These are phyloP conservation scores for Martes martes DNA, from an alignment of 2,113 vertebrate species.

Conservation along the genomic window DNA sequence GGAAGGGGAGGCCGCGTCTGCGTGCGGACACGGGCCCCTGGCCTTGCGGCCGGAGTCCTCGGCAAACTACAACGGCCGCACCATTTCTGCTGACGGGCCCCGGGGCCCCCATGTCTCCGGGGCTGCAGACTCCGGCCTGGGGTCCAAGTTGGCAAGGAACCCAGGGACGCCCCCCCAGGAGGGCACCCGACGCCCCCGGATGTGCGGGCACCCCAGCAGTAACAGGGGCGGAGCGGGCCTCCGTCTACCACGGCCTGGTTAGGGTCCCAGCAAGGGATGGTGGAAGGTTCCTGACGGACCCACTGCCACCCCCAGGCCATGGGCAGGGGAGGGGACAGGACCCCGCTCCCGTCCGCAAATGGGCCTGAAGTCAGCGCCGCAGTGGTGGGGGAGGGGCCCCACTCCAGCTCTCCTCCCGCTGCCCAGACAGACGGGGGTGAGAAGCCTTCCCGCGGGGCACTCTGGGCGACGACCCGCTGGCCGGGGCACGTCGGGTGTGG, in stretches of 20 bases:
- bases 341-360: too few relatives aligned
- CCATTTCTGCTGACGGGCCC: background rate
- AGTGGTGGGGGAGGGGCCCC: too few relatives aligned
- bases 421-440: too few relatives aligned
- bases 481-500: background rate
- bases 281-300: background rate
- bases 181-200: background rate
- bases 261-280: background rate
- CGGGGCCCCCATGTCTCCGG: too few relatives aligned
- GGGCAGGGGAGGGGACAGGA: background rate
- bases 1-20: background rate
- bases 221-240: background rate
- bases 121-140: background rate
- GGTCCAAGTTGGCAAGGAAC: background rate
- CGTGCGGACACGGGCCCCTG: background rate
- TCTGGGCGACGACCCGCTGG: too few relatives aligned
- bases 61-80: background rate
- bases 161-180: background rate
- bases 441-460: background rate
- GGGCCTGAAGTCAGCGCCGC: too few relatives aligned
- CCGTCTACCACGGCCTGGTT: background rate
- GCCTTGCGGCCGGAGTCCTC: background rate
- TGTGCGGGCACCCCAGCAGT: background rate
- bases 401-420: background rate
- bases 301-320: too few relatives aligned